A percentile compares a stretch with the other conserved stretches of the same genome.
These are phyloP conservation scores for Hemiscyllium ocellatum DNA, from an alignment of 2,113 vertebrate genomes.

Conservation along the genomic window DNA sequence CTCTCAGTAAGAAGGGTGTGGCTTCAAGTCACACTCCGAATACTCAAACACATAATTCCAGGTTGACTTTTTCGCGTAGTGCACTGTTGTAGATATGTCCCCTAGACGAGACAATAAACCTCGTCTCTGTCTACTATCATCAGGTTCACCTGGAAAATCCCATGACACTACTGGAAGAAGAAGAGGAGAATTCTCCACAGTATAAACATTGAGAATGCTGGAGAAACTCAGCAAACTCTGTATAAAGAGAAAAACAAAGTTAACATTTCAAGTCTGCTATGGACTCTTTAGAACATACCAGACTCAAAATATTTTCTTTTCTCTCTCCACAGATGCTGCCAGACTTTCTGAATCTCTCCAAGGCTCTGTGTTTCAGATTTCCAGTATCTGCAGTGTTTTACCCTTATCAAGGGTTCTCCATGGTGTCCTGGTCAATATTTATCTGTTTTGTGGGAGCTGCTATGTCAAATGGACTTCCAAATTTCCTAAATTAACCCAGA, in stretches of 20 bases:
- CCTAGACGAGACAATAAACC: neutral
- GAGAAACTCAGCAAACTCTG: too few species aligned
- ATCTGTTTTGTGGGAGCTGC: neutral
- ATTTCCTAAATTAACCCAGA: neutral
- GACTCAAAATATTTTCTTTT: too few species aligned
- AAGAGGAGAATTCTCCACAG: neutral
- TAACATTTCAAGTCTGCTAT: too few species aligned
- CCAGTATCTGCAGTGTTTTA: too few species aligned
- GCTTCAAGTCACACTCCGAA: neutral
- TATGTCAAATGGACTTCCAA: neutral
- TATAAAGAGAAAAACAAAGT: too few species aligned
- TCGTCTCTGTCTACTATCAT: neutral
- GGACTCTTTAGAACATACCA: too few species aligned
- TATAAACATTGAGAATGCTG: too few species aligned
- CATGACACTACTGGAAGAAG: neutral
- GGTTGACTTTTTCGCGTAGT: neutral
- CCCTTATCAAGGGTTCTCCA: too few species aligned
- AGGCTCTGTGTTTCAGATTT: too few species aligned
- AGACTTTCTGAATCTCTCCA: too few species aligned
- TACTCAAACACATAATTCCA: neutral
- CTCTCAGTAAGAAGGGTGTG: neutral
- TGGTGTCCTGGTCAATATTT: neutral
- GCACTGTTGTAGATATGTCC: neutral
- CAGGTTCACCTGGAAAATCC: neutral
- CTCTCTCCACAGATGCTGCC: too few species aligned